Base-by-base conservation (phyloP, 2,888 invertebrate species). In the Anodontia alba region DNA sequence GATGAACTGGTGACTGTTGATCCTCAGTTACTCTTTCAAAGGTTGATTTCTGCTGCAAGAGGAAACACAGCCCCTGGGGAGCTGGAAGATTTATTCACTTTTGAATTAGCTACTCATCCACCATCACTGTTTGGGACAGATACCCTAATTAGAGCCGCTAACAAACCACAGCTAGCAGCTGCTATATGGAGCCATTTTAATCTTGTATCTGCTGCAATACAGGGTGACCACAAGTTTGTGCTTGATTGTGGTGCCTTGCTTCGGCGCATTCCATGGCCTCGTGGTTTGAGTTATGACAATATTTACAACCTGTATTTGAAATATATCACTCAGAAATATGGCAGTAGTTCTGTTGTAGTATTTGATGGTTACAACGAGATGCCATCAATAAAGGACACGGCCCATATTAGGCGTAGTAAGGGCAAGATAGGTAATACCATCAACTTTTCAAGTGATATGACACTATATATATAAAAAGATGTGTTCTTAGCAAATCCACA, bases 281-380 rank as follows among this genome's bases (percentile, higher is more conserved):
- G 51, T 49, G 54, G 70, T 7, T 12, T 23, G 29, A 67, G n/a
- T n/a, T 67, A 36, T 67, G 1, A 12, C 15, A 31, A 73, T 1
- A 10, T 72, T 0, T 77, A 42, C 36, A 33, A 43, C 10, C 49
- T 38, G n/a, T 73, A 78, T 57, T 49, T 73, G 1, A 54, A 31
- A 26, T 71, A 31, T 33, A 33, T 77, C 1, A 0, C 17, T 1
- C 29, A 54, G 1, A 78, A 57, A 15, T 73, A 78, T 36, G 31
- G 31, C 12, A 36, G 2, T 67, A 46, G 46, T 0, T 1, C 36
- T 20, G 17, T 29, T 17, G 69, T 73, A n/a, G 69, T 77, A 10
- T 68, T 78, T 57, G 78, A 78, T 57, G 73, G 73, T 15, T 78
- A 74, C 33, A 23, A 7, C 17, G 31, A 12, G 0, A 38, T n/a